phyloP scores from a whole-genome alignment of 2,113 vertebrate genomes.

The Sitta europaea region DNA sequence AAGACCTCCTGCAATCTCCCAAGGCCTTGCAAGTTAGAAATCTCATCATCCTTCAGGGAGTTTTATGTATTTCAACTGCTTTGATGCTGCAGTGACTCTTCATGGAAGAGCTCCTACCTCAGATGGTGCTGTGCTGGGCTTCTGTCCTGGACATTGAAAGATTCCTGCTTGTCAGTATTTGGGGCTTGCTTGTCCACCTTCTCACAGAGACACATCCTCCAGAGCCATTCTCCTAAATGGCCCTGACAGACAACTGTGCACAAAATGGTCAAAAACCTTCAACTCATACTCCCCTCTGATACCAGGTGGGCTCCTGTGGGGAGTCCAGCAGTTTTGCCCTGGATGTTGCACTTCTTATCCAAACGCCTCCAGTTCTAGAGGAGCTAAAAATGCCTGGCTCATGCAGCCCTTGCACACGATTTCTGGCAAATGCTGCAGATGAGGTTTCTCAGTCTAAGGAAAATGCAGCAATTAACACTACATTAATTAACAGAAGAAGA shows the following conservation, averaged over 20 bases:
- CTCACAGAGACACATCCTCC: background rate
- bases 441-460: slow-evolving; percentile 1
- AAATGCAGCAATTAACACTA: slow-evolving; percentile 28
- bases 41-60: background rate
- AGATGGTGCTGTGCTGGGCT: rapidly evolving
- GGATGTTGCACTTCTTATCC: background rate
- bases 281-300: background rate
- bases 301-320: background rate
- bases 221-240: background rate
- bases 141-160: background rate
- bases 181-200: background rate
- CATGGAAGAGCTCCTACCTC: background rate
- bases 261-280: background rate
- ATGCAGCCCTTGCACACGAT: background rate
- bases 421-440: background rate
- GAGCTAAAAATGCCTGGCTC: background rate
- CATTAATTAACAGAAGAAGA: slow-evolving; percentile 24
- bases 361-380: background rate
- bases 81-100: background rate
- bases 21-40: background rate
- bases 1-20: background rate
- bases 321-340: background rate
- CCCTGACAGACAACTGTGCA: background rate
- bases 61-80: background rate
- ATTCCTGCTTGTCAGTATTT: background rate